Evolutionary conservation across 2,888 invertebrate species (phyloP).

Genomic region (Polylopha cassiicola): DNA sequence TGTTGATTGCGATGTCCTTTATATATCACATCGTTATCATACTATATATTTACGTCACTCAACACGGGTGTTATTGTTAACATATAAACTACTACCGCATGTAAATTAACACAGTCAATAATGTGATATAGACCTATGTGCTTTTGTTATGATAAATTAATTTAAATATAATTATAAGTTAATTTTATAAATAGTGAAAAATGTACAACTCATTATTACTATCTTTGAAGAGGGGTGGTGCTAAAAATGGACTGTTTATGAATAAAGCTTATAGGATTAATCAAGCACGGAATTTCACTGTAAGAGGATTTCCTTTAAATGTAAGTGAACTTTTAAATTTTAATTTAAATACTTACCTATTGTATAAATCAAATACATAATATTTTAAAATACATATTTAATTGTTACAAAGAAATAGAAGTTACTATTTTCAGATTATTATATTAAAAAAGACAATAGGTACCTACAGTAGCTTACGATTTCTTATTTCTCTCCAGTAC

Average conservation of each 20-base stretch:
- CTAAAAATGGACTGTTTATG: constrained; percentile 30
- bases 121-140: constrained; percentile 31
- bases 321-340: constrained; percentile 44
- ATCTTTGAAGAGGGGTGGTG: constrained; percentile 36
- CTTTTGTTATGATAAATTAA: constrained; percentile 19
- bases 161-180: constrained; percentile 1
- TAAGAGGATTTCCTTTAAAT: constrained; percentile 39
- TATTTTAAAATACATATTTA: too few species aligned
- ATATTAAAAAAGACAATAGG: too few species aligned
- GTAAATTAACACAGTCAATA: constrained; percentile 35
- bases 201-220: constrained; percentile 46
- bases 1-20: constrained; percentile 8
- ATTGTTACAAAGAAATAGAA: too few species aligned
- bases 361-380: too few species aligned
- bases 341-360: too few species aligned
- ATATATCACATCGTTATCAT: constrained; percentile 4
- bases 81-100: constrained; percentile 30
- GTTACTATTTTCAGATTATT: too few species aligned
- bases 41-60: constrained; percentile 30
- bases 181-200: constrained; percentile 28
- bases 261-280: constrained; percentile 27
- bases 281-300: constrained; percentile 45
- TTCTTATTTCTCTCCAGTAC: too few species aligned
- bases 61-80: constrained; percentile 33
- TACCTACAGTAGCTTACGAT: too few species aligned